Evolutionary conservation across 2,888 invertebrate genomes (phyloP).

Genomic region (Girardia tigrina): DNA sequence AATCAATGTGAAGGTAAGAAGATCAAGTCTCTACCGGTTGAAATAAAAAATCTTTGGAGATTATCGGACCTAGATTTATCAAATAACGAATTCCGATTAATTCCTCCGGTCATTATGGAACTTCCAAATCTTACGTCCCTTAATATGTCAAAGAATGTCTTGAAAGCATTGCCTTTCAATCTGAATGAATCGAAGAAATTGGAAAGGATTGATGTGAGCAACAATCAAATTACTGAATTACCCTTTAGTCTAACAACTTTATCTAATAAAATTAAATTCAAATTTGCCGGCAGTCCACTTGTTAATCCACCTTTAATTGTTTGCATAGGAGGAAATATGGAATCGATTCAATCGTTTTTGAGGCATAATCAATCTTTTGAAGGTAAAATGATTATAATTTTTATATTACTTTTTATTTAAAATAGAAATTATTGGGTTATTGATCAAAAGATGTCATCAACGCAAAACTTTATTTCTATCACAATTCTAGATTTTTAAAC

Average conservation of each 20-base stretch:
- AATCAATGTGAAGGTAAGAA: background rate
- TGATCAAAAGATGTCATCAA: too few species aligned
- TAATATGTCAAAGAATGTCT: background rate
- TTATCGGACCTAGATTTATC: background rate
- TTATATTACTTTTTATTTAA: too few species aligned
- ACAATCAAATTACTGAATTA: background rate
- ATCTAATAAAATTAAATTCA: background rate
- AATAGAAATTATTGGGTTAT: too few species aligned
- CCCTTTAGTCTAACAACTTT: slow-evolving; percentile 7
- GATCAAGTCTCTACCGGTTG: background rate
- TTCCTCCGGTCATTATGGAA: slow-evolving; percentile 19
- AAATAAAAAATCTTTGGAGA: slow-evolving; percentile 1
- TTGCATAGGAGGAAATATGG: slow-evolving; percentile 1
- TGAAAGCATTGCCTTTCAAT: background rate
- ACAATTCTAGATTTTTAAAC: too few species aligned
- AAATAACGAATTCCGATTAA: background rate
- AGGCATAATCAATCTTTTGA: background rate
- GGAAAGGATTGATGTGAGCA: background rate
- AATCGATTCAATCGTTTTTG: background rate
- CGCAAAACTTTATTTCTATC: too few species aligned
- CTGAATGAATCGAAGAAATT: background rate
- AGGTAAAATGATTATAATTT: background rate
- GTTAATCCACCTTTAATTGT: slow-evolving; percentile 6
- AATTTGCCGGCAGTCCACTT: background rate
- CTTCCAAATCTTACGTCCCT: background rate